Evolutionary conservation across 1,140 invertebrate genomes (phyloP).

Genomic region (Penaeus chinensis): DNA sequence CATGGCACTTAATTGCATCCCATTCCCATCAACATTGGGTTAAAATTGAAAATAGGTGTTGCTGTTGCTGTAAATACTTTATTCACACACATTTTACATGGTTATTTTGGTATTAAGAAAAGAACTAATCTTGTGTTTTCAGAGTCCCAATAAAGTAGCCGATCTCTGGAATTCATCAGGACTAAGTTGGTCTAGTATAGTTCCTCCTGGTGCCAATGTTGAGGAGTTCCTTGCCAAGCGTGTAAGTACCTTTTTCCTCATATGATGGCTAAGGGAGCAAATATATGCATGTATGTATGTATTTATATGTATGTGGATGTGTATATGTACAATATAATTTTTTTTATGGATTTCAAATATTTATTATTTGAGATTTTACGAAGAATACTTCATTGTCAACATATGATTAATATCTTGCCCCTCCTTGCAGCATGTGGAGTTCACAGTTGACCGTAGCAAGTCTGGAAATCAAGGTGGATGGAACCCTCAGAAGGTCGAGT

Average conservation of each 20-base stretch:
- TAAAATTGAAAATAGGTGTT: too few species aligned
- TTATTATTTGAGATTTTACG: background rate
- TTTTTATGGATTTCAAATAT: background rate
- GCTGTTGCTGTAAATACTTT: background rate
- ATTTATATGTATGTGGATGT: too few species aligned
- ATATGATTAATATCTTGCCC: background rate
- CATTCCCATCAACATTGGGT: too few species aligned
- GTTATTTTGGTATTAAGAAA: background rate
- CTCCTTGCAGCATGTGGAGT: constrained; percentile 42
- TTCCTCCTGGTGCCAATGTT: constrained; percentile 38
- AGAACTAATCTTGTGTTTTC: background rate
- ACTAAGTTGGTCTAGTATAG: constrained; percentile 40
- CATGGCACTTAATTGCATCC: too few species aligned
- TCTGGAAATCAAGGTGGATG: constrained; percentile 47
- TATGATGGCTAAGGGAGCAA: background rate
- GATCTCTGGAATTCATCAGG: constrained; percentile 54
- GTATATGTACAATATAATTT: background rate
- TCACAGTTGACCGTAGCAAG: constrained; percentile 49
- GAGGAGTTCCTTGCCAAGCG: constrained; percentile 40
- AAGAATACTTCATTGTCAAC: background rate
- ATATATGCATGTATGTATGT: background rate
- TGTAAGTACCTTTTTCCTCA: constrained; percentile 18
- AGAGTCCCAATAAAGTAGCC: constrained; percentile 55
- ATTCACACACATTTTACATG: background rate
- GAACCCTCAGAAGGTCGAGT: constrained; percentile 45